Evolutionary conservation across 2,888 invertebrate genomes (phyloP).

Genomic region (Eupithecia subfuscata): DNA sequence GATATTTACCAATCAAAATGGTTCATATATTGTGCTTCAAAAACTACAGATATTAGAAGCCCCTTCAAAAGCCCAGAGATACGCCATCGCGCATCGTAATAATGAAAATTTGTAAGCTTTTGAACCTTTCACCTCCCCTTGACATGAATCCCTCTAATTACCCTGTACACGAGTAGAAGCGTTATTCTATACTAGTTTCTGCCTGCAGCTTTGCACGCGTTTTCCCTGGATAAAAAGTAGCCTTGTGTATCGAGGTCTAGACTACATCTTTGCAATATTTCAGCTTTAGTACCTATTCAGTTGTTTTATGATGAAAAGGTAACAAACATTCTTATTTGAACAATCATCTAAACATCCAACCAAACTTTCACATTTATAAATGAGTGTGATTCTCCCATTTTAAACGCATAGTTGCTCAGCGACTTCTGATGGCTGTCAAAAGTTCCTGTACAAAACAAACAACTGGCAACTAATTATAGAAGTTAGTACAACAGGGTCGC

Average conservation of each 20-base stretch:
- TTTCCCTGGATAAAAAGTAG: background rate
- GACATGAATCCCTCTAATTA: background rate
- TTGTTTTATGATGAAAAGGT: background rate
- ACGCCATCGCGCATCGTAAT: background rate
- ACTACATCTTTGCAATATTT: background rate
- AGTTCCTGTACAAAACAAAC: conserved; percentile 28
- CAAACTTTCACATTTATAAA: background rate
- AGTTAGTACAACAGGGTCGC: conserved; percentile 22
- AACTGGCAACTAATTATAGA: conserved; percentile 28
- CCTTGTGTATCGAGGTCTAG: background rate
- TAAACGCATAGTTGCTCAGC: conserved; percentile 6
- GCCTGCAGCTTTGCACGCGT: background rate
- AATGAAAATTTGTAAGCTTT: background rate
- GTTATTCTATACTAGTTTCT: background rate
- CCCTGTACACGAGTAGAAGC: background rate
- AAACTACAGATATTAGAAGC: background rate
- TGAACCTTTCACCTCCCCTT: background rate
- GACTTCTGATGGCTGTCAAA: conserved; percentile 12
- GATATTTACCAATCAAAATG: background rate
- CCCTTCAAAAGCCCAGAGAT: background rate
- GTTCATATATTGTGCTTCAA: background rate
- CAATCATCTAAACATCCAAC: background rate
- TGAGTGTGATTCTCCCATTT: background rate
- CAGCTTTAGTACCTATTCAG: background rate
- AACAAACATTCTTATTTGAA: background rate